Base-by-base conservation (phyloP, 2,797 vertebrate species). In the Pitangus sulphuratus region DNA sequence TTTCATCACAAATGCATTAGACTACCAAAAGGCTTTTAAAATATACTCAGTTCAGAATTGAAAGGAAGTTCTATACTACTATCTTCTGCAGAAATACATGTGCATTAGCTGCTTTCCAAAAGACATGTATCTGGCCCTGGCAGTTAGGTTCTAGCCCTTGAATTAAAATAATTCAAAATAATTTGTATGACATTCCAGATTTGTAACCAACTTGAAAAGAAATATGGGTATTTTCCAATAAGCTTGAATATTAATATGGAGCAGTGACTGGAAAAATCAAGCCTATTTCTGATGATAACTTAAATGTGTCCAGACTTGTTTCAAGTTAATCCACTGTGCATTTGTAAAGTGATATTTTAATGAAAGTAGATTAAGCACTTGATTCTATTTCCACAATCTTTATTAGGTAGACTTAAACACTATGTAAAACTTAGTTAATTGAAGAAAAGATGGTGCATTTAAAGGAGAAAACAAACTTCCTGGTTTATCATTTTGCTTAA, bases 191-290 rank as follows among this genome's bases (percentile, higher is more conserved):
- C 51, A 90, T 21, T 64, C 42, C 71, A 71, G 33, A 57, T 93
- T 97, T 97, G 92, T 72, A 71, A 93, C 85, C 14, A 64, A 68
- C 6, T 77, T 57, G 22, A 66, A 92, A 95, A 94, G 24, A 72
- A 65, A 77, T 65, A n/a, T 1, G 4, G 79, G 60, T 56, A 28
- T 79, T 81, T 92, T 89, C 44, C 78, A 79, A 5, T 56, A 44
- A 76, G 20, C 17, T 84, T 48, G 14, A 22, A 22, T 70, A 45
- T 21, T 19, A 25, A 76, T 93, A 40, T 56, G 42, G 65, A 83
- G 61, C 13, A 66, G 17, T 39, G 45, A 58, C 30, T 65, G 50
- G 69, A 61, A 88, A 79, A 78, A n/a, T 40, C 25, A 80, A 68
- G 16, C 7, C 47, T 48, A 1, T 87, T 96, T 80, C 64, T 57